phyloP scores from a whole-genome alignment of 1,140 invertebrate genomes.

The Macrotrachela quadricornifera region DNA sequence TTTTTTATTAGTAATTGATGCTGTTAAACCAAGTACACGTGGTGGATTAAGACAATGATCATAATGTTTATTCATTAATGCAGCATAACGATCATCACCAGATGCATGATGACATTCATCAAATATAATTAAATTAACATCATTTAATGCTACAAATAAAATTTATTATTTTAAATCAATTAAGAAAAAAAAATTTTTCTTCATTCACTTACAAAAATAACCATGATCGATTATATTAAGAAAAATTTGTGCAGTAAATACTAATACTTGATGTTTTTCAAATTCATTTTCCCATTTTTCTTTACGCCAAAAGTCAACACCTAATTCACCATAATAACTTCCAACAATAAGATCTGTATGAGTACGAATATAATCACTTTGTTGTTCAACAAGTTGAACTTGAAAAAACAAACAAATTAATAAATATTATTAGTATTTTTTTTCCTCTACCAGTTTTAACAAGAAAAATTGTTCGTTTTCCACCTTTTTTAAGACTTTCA shows the following conservation, averaged over 20 bases:
- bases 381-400: conserved; percentile 53
- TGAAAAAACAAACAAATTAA: no score
- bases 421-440: no score
- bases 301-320: conserved; percentile 26
- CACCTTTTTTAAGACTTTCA: conserved; percentile 13
- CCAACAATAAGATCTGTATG: conserved; percentile 39
- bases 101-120: conserved; percentile 9
- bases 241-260: conserved; percentile 66
- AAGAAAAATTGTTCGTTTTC: conserved; percentile 30
- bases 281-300: conserved; percentile 44
- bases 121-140: conserved; percentile 8
- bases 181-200: not conserved
- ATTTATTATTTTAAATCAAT: not conserved
- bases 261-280: conserved; percentile 39
- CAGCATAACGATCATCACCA: not conserved
- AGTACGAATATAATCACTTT: conserved; percentile 41
- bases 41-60: not conserved
- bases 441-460: conserved; percentile 17
- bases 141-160: not conserved
- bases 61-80: conserved; percentile 1
- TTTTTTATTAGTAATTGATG: conserved; percentile 2
- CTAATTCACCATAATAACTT: conserved; percentile 19
- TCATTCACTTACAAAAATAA: not conserved
- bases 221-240: conserved; percentile 40
- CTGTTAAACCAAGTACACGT: conserved; percentile 5